Conservation (phyloP, 2,888 invertebrate genomes). For the Pomacea canaliculata region DNA sequence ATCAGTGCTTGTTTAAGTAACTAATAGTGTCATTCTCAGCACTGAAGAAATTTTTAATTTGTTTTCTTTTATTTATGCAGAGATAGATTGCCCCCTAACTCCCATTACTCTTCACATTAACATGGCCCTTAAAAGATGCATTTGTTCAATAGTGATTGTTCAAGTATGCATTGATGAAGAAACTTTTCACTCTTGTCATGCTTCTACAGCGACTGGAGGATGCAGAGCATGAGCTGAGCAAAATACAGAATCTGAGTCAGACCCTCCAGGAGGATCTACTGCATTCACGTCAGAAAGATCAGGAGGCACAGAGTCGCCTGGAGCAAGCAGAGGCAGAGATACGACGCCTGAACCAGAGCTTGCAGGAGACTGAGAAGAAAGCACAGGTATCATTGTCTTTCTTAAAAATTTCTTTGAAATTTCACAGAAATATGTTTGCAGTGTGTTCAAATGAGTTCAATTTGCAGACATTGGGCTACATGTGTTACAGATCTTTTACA, state of each 20-base stretch:
- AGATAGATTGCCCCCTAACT: too few species aligned
- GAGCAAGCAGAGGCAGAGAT: constrained; percentile 53
- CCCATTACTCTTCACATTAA: too few species aligned
- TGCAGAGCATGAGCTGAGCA: constrained; percentile 50
- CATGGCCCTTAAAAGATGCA: too few species aligned
- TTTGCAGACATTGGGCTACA: too few species aligned
- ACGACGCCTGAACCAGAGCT: constrained; percentile 46
- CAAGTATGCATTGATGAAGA: too few species aligned
- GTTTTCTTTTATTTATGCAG: too few species aligned
- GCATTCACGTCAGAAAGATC: constrained; percentile 49
- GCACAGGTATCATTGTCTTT: constrained; percentile 46
- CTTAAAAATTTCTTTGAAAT: background rate
- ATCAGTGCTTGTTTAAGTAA: too few species aligned
- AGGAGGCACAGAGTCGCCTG: constrained; percentile 49
- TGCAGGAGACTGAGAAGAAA: constrained; percentile 54
- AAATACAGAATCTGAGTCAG: constrained; percentile 54
- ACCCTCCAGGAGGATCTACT: constrained; percentile 59
- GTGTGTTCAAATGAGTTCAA: background rate
- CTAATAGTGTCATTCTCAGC: too few species aligned
- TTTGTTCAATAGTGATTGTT: too few species aligned
- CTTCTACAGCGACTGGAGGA: constrained; percentile 50
- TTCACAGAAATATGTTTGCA: background rate
- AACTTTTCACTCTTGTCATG: background rate
- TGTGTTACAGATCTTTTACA: too few species aligned
- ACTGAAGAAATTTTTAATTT: too few species aligned